A percentile compares a stretch with the other conserved stretches of the same genome.
Evolutionary conservation across 2,113 vertebrate species (phyloP).

Genomic region (Dendrocopos noguchii): DNA sequence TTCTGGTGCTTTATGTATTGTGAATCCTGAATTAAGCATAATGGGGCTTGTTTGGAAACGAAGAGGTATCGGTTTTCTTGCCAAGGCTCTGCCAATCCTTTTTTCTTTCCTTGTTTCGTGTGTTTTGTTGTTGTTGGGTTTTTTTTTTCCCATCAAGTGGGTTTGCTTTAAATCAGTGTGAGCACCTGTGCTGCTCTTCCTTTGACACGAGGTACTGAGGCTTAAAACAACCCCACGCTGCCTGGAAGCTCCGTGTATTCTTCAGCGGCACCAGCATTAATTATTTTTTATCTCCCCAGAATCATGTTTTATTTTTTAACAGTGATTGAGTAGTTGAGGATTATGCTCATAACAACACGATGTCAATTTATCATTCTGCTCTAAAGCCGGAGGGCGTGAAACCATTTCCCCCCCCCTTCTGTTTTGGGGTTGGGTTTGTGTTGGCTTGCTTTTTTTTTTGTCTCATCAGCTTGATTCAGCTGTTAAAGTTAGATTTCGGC

Average conservation of each 20-base stretch:
- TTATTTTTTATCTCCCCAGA: conserved; percentile 62
- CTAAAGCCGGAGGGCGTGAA: conserved; percentile 49
- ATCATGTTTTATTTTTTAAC: conserved; percentile 64
- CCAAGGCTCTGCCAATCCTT: not conserved
- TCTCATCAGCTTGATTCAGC: conserved; percentile 30
- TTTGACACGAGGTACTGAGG: not conserved
- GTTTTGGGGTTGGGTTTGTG: not conserved
- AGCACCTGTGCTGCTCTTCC: not conserved
- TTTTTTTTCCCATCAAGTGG: not conserved
- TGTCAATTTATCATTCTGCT: conserved; percentile 61
- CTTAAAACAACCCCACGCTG: not conserved
- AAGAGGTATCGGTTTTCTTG: not conserved
- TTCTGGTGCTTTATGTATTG: conserved; percentile 68
- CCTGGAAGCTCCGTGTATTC: not conserved
- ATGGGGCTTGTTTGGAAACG: conserved; percentile 53
- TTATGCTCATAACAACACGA: conserved; percentile 46
- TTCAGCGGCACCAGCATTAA: conserved; percentile 37
- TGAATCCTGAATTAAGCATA: conserved; percentile 49
- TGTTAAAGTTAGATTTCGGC: not conserved
- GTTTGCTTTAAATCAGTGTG: not conserved
- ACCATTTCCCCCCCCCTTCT: conserved; percentile 23
- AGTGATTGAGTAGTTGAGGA: conserved; percentile 58
- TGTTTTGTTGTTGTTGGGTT: too few species aligned
- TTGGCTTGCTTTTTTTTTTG: not conserved
- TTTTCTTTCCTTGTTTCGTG: not conserved